Conservation (phyloP, 2,113 vertebrate genomes). For the Pelusios castaneus region DNA sequence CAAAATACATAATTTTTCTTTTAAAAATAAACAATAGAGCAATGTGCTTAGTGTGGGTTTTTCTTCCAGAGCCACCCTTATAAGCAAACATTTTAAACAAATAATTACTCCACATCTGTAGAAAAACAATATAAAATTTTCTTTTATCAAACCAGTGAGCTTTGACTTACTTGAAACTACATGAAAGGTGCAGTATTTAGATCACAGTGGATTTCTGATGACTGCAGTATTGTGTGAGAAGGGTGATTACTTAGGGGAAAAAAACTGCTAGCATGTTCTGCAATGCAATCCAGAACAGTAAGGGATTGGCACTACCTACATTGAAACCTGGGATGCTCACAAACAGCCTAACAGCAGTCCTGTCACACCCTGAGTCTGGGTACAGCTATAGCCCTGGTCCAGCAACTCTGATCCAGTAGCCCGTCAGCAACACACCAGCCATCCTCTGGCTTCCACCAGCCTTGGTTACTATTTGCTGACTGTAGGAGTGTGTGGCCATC, state of each 20-base stretch:
- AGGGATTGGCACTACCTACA: not conserved
- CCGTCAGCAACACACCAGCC: not conserved
- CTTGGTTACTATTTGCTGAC: not conserved
- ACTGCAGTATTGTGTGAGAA: not conserved
- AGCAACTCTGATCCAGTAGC: not conserved
- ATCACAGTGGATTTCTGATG: not conserved
- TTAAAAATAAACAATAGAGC: not conserved
- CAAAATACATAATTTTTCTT: not conserved
- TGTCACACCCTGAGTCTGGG: not conserved
- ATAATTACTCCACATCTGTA: not conserved
- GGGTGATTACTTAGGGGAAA: not conserved
- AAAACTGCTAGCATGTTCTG: not conserved
- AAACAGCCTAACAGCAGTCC: not conserved
- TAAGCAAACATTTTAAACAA: not conserved
- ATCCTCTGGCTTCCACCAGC: not conserved
- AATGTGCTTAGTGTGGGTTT: not conserved
- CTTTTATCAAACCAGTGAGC: not conserved
- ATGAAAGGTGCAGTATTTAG: not conserved
- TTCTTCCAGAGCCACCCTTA: no score
- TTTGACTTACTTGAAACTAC: not conserved
- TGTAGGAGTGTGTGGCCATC: no score
- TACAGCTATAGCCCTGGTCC: not conserved
- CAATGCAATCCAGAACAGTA: not conserved
- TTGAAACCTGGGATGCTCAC: not conserved
- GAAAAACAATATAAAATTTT: not conserved